Evolutionary conservation across 2,797 vertebrate genomes (phyloP).

Genomic region (Acipenser oxyrinchus): DNA sequence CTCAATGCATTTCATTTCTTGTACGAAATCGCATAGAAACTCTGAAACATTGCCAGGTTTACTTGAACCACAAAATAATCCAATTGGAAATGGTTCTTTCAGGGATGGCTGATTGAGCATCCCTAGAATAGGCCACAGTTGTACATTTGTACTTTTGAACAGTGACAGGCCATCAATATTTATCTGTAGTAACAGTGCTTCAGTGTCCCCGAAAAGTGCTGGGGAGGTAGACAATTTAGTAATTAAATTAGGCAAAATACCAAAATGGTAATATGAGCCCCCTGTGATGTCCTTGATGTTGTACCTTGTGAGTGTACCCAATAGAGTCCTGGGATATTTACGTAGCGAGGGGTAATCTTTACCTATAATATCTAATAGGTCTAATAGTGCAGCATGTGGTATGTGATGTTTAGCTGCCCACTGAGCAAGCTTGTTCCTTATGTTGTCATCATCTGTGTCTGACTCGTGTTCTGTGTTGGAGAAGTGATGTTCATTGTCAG

Average conservation of each 20-base stretch:
- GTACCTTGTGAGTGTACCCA: not conserved
- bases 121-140: not conserved
- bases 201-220: too few species aligned
- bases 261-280: slow-evolving; percentile 2
- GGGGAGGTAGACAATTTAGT: not conserved
- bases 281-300: not conserved
- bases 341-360: not conserved
- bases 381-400: not conserved
- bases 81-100: not conserved
- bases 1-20: not conserved
- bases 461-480: not conserved
- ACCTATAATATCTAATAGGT: not conserved
- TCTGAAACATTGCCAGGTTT: not conserved
- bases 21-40: not conserved
- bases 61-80: not conserved
- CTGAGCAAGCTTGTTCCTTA: not conserved
- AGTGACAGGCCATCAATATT: not conserved
- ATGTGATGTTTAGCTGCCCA: not conserved
- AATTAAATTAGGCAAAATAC: not conserved
- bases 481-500: not conserved
- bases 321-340: not conserved
- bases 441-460: not conserved
- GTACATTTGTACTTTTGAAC: not conserved
- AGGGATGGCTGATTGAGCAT: not conserved
- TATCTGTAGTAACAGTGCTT: not conserved